These are phyloP conservation scores for Achlya flavicornis DNA, from an alignment of 2,888 invertebrate species.

Conservation along the genomic window DNA sequence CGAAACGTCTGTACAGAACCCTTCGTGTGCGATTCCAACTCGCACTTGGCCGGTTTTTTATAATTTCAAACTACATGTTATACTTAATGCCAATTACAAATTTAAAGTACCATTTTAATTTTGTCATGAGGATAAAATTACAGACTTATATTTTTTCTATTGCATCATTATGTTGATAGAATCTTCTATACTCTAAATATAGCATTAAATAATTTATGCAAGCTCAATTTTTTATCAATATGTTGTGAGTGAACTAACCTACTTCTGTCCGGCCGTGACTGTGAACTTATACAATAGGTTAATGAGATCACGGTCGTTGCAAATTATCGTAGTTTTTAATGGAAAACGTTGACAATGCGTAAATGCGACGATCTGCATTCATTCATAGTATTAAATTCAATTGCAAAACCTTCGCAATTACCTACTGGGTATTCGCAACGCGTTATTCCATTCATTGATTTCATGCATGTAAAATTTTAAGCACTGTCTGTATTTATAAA, in stretches of 20 bases:
- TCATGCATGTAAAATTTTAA: slow-evolving; percentile 8
- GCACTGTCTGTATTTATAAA: not conserved
- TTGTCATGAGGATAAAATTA: no score
- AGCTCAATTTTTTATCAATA: not conserved
- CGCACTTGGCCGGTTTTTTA: no score
- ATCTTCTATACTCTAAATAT: not conserved
- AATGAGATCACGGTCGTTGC: slow-evolving; percentile 36
- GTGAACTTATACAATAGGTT: slow-evolving; percentile 39
- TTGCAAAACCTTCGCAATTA: not conserved
- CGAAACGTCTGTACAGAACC: no score
- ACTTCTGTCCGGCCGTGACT: slow-evolving; percentile 37
- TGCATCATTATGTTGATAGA: no score
- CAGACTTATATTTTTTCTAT: no score
- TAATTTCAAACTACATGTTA: no score
- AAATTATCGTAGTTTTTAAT: slow-evolving; percentile 20
- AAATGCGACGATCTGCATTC: slow-evolving; percentile 27
- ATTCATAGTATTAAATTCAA: slow-evolving; percentile 16
- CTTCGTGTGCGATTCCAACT: no score
- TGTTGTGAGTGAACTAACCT: slow-evolving; percentile 11
- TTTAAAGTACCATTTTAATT: no score
- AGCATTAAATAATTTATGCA: not conserved
- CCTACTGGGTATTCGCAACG: not conserved
- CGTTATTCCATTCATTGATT: slow-evolving; percentile 7
- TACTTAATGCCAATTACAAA: no score
- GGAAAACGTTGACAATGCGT: slow-evolving; percentile 16